Percentiles rank a stretch among this genome's conserved stretches.
phyloP scores from a whole-genome alignment of 1,140 invertebrate species.

The Andricus grossulariae region DNA sequence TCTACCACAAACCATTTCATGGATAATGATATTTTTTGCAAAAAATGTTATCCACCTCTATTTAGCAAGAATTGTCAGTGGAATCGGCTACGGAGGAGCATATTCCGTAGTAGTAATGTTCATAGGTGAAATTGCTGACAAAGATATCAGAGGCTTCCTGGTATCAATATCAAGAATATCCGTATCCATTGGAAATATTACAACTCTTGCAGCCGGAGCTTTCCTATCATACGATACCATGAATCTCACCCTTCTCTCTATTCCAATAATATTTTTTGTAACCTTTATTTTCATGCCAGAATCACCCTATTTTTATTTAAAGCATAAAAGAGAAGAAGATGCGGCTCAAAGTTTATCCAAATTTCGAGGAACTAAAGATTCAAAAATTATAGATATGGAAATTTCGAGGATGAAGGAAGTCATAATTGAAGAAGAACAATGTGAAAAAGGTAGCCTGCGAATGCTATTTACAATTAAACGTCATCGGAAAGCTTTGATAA shows the following conservation, averaged over 20 bases:
- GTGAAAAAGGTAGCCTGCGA: slow-evolving; percentile 74
- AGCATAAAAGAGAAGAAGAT: slow-evolving; percentile 74
- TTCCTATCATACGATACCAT: slow-evolving; percentile 72
- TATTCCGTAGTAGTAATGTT: neutral
- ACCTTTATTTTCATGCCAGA: slow-evolving; percentile 81
- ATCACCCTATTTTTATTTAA: too few species aligned
- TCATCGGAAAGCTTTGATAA: slow-evolving; percentile 81
- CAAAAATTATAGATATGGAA: slow-evolving; percentile 78
- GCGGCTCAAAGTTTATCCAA: slow-evolving; percentile 79
- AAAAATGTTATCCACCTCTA: neutral
- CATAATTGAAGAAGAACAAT: slow-evolving; percentile 75
- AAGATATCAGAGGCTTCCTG: neutral
- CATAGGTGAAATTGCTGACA: neutral
- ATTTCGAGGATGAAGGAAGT: slow-evolving; percentile 79
- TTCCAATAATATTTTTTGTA: slow-evolving; percentile 78
- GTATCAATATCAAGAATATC: neutral
- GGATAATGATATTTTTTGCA: slow-evolving; percentile 52
- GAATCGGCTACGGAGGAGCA: neutral
- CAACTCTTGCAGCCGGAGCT: slow-evolving; percentile 75
- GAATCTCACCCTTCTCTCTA: slow-evolving; percentile 71
- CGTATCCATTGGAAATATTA: slow-evolving; percentile 59
- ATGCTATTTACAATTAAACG: slow-evolving; percentile 78
- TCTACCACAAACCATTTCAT: slow-evolving; percentile 60
- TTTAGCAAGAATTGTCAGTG: neutral
- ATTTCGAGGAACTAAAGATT: slow-evolving; percentile 76